A percentile compares a stretch with the other conserved stretches of the same genome.
Conservation (phyloP, 2,113 vertebrate species). For the Thermophis baileyi region DNA sequence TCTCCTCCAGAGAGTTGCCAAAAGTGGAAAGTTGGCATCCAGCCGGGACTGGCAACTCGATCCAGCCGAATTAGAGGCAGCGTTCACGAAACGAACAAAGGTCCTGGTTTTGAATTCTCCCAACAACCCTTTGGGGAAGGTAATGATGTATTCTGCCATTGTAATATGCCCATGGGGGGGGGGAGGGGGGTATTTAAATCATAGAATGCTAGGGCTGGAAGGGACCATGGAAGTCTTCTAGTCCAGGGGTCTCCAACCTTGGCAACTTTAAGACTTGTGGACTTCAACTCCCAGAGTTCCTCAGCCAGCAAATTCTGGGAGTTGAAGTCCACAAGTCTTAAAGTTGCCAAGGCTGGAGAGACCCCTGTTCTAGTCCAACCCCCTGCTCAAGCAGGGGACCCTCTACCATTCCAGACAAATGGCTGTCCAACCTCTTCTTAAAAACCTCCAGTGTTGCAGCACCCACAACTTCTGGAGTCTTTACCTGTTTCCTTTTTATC, state of each 20-base stretch:
- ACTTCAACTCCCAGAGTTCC: too few relatives aligned
- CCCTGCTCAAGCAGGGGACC: background rate
- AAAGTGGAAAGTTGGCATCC: slow-evolving; percentile 59
- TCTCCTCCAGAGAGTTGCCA: slow-evolving; percentile 63
- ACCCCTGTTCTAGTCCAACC: background rate
- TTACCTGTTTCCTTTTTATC: too few relatives aligned
- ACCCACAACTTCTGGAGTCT: background rate
- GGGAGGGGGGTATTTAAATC: background rate
- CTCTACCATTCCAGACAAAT: background rate
- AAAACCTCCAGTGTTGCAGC: too few relatives aligned
- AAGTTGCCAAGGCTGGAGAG: too few relatives aligned
- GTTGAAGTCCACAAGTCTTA: too few relatives aligned
- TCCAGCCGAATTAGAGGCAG: slow-evolving; percentile 80
- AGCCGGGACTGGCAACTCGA: slow-evolving; percentile 87
- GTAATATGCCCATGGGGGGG: background rate
- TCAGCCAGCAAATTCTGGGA: too few relatives aligned
- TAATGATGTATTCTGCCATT: slow-evolving; percentile 47
- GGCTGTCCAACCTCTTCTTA: background rate
- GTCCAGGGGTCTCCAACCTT: background rate
- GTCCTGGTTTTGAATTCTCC: slow-evolving; percentile 89
- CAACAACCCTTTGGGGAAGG: slow-evolving; percentile 95
- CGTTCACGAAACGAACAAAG: slow-evolving; percentile 84
- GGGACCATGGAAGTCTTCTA: background rate
- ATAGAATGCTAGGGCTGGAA: background rate
- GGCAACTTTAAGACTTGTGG: too few relatives aligned